phyloP scores from a whole-genome alignment of 2,113 vertebrate species.

The Delphinus delphis region DNA sequence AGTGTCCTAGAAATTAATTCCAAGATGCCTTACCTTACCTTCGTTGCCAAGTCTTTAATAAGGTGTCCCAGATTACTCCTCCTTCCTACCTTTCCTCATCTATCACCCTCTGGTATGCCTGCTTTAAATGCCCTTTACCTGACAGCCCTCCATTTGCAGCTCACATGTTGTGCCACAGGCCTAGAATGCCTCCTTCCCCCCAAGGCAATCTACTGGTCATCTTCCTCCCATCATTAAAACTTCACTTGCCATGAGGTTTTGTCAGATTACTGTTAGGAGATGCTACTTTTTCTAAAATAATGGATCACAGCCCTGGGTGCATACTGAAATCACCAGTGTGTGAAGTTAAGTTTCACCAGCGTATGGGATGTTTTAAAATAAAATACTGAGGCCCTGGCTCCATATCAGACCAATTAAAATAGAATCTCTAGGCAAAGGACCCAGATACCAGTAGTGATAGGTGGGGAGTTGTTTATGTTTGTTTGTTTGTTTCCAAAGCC shows the following conservation, averaged over 20 bases:
- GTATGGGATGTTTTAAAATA: neutral
- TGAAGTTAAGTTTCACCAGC: neutral
- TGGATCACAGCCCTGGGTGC: neutral
- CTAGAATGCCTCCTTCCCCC: neutral
- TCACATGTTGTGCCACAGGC: neutral
- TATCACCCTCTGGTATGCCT: neutral
- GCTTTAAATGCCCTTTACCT: slow-evolving; percentile 12
- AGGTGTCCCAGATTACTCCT: slow-evolving; percentile 14
- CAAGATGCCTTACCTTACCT: slow-evolving; percentile 56
- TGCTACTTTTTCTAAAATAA: slow-evolving; percentile 47
- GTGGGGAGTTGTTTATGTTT: neutral
- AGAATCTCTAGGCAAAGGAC: neutral
- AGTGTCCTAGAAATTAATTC: slow-evolving; percentile 72
- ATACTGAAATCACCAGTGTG: neutral
- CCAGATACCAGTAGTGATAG: neutral
- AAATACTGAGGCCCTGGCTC: neutral
- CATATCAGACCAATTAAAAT: neutral
- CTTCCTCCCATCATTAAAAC: slow-evolving; percentile 22
- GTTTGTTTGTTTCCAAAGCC: neutral
- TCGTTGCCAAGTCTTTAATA: slow-evolving; percentile 47
- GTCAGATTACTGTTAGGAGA: neutral
- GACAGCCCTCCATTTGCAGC: neutral
- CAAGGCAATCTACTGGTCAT: neutral
- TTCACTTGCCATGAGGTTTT: neutral
- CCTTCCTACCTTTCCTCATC: neutral